These are phyloP conservation scores for Perca schrenkii DNA, from an alignment of 2,113 vertebrate species.

Conservation along the genomic window DNA sequence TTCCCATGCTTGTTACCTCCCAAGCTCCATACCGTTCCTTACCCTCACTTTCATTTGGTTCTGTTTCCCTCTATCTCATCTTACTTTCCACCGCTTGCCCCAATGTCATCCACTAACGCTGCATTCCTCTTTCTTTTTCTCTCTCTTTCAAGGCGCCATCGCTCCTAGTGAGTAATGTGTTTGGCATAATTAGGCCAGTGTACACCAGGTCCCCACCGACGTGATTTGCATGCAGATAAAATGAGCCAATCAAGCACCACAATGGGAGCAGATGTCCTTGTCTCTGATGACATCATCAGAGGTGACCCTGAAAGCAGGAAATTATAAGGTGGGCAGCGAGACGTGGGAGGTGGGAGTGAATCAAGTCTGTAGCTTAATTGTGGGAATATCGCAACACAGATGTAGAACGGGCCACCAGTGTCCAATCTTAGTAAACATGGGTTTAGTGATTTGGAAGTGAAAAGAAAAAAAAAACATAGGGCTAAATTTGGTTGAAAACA, in stretches of 20 bases:
- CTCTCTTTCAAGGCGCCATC: conserved; percentile 38
- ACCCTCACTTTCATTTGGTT: conserved; percentile 48
- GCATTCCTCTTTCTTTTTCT: conserved; percentile 23
- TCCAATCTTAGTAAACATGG: not conserved
- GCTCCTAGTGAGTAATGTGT: conserved; percentile 68
- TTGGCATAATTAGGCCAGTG: conserved; percentile 76
- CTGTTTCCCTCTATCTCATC: conserved; percentile 30
- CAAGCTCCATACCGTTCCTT: conserved; percentile 25
- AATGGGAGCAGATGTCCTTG: conserved; percentile 72
- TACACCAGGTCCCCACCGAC: conserved; percentile 53
- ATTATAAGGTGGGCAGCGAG: conserved; percentile 37
- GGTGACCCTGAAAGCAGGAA: conserved; percentile 73
- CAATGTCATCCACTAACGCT: not conserved
- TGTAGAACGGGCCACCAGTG: not conserved
- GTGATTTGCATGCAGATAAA: conserved; percentile 75
- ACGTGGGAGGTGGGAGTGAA: conserved; percentile 32
- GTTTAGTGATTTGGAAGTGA: conserved; percentile 1
- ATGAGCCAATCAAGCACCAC: conserved; percentile 62
- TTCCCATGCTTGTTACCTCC: conserved; percentile 41
- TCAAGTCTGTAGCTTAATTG: conserved; percentile 34
- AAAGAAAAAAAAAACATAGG: not conserved
- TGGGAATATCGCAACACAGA: conserved; percentile 15
- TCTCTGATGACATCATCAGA: conserved; percentile 71
- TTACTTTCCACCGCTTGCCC: conserved; percentile 39
- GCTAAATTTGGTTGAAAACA: not conserved